Percentiles rank a stretch among this genome's conserved stretches.
Conservation (phyloP, 2,113 vertebrate genomes). For the Circaetus cinerascens region DNA sequence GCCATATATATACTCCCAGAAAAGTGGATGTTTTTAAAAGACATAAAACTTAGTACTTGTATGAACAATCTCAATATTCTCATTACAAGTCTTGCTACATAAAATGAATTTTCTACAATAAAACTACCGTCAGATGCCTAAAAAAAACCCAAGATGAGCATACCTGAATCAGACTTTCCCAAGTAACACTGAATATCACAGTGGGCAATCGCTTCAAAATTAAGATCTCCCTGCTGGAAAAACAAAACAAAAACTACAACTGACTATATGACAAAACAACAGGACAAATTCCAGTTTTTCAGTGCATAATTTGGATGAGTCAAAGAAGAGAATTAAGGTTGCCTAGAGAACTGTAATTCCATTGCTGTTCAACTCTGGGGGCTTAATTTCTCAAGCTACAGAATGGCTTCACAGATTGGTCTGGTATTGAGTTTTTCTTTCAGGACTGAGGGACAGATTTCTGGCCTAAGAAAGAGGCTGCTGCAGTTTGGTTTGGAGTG, state of each 20-base stretch:
- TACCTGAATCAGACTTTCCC: conserved; percentile 86
- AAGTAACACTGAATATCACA: conserved; percentile 89
- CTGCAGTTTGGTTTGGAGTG: not conserved
- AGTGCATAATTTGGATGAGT: not conserved
- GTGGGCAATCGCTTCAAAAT: conserved; percentile 82
- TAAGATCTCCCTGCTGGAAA: conserved; percentile 77
- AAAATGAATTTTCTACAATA: not conserved
- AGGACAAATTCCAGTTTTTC: not conserved
- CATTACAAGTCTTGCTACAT: not conserved
- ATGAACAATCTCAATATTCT: not conserved
- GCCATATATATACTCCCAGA: not conserved
- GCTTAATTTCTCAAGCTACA: not conserved
- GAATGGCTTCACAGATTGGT: not conserved
- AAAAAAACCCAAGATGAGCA: conserved; percentile 11
- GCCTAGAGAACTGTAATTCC: not conserved
- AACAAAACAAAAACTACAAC: conserved; percentile 32
- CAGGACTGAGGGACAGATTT: not conserved
- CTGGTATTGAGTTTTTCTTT: not conserved
- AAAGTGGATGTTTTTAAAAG: not conserved
- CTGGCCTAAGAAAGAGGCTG: not conserved
- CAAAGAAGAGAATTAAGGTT: not conserved
- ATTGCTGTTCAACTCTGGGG: not conserved
- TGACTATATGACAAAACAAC: not conserved
- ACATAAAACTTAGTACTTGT: not conserved
- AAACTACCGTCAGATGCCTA: not conserved